Evolutionary conservation across 2,888 invertebrate species (phyloP), one percentile per base, ranked within the genome.

Genomic region (Asteroscopus sphinx): DNA sequence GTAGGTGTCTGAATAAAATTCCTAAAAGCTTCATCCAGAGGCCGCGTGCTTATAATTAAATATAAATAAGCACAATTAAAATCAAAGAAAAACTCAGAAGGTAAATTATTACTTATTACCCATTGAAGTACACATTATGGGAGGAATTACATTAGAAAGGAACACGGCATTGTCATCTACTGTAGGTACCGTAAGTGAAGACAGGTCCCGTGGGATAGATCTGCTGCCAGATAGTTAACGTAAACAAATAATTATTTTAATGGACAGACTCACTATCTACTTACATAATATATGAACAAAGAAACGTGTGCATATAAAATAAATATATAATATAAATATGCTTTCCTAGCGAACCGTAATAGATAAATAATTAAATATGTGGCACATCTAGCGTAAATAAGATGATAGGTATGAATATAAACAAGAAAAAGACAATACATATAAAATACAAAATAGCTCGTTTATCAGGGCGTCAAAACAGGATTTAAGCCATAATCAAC

Each of bases 381-480:
- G 57, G 61, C 63, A 75, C 56, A 65, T 60, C 54, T 46, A 67
- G 62, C 55, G 13, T 58, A 72, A 61, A 68, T 66, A 62, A 64
- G 49, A 66, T 53, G 54, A 69, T 66, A 67, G 44, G 52, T 61
- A 68, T 61, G 40, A 58, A 65, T 64, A 62, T 55, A 48, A 61
- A 73, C 65, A 72, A 66, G 58, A 58, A 63, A 64, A 67, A 68
- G 68, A 73, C 70, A 76, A 81, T 76, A 83, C 62, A 73, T 70
- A 74, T 74, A 73, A 70, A 67, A 80, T 68, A 76, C 66, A 64
- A 71, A 76, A 71, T 76, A 79, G 73, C 75, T 77, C 76, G 79
- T 77, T 82, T 82, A 90, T 91, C 91, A 93, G 92, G 92, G 91
- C 92, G 92, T 87, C 85, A 86, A 89, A 90, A 87, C 74, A 86